Evolutionary conservation across 64 coral and sea anemone species (phyloP), one percentile per base, ranked within the genome.

Genomic region (Orbicella faveolata): DNA sequence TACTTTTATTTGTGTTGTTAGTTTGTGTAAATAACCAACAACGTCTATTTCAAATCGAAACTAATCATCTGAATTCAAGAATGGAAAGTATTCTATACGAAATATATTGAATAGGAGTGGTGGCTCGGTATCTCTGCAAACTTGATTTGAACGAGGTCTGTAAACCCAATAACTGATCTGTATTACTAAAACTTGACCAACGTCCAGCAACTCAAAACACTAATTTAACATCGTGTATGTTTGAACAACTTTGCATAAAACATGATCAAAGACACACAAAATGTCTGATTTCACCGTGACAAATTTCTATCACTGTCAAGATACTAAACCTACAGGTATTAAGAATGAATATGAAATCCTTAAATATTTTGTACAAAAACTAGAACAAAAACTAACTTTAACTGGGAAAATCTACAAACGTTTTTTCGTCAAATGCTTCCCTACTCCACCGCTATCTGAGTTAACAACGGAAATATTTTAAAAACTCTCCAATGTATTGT

Each of bases 381-480:
- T 18, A 21, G 67, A 20, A 5, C 63, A 85, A 16, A 25, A 48
- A 48, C 44, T 73, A 70, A 70, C 67, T 70, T 25, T 1, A 53
- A 54, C 9, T 85, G 20, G 17, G 63, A 35, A 85, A 85, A 72
- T 73, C 36, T 73, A 84, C 82, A 85, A 72, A n/a, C 36, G 36
- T 44, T 72, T 73, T 30, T 85, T 81, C 21, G 57, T 19, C 30
- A 26, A 63, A 36, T 81, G 4, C 36, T 66, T 37, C 34, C 37
- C 21, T 33, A 37, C 15, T 65, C 6, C 65, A 72, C 33, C 65
- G 64, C 41, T 37, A 16, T 72, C 39, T 7, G 39, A 85, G 73
- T 85, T 85, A 72, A 85, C 82, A 20, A 85, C 82, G 9, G 34
- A 48, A 85, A 85, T 85, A 72, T 85, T 85, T 72, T 20, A 7